Evolutionary conservation across 2,797 vertebrate species (phyloP), one percentile per base, ranked within the genome.

Genomic region (Heliangelus exortis): DNA sequence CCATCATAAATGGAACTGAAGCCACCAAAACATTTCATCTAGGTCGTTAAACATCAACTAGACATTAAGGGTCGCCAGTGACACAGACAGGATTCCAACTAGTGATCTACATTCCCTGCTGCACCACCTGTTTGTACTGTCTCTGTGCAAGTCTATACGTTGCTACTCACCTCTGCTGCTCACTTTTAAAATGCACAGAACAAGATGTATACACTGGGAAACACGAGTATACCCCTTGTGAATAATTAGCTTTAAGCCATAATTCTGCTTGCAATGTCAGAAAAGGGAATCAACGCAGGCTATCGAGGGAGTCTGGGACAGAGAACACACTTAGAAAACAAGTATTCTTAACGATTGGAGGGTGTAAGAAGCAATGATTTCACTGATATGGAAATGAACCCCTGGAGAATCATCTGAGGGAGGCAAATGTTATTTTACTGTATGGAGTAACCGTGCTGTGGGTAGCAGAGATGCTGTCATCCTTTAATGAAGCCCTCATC

Each of bases 401-500:
- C 0, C 58, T 71, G 81, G 47, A 65, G 65, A 90, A 84, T 74
- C 47, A 90, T 78, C 79, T 57, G 57, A 85, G 63, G 68, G 61
- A 91, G 78, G 41, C 53, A 75, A 80, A 85, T 19, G 63, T 59
- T 92, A 73, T 80, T 85, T 88, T 77, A 54, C 75, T 83, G 47
- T 54, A 84, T 8, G 41, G 78, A 77, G 61, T 83, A 93, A 91
- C 18, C 65, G 62, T 62, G 74, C 54, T 3, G 8, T 59, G 77
- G 58, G 58, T 53, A 95, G 81, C 58, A 88, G 91, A 80, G 67
- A 91, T 58, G 50, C 79, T 45, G 1, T 84, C 66, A 71, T 63
- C 36, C 50, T 80, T 55, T 50, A 48, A 39, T 55, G 45, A 73
- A 92, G 65, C 31, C 62, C 34, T 73, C 63, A 48, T 33, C 63